Base-by-base conservation (phyloP, 2,113 vertebrate species). In the Microcebus griseorufus region DNA sequence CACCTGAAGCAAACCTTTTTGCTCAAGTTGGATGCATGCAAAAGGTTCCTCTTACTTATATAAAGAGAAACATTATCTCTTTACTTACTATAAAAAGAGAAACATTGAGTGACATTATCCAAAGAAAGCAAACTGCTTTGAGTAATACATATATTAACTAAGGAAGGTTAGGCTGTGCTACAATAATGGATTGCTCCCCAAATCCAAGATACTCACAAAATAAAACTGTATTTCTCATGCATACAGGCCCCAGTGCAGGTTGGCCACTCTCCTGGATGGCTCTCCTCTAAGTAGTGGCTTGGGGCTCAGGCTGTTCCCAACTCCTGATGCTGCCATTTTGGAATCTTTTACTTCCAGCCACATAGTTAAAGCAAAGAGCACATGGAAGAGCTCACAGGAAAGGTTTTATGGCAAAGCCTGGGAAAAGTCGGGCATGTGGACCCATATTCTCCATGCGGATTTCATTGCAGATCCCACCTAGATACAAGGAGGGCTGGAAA, bases 161-260 rank as follows among this genome's bases (percentile, higher is more conserved):
- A 79, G 42, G 14, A 87, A 69, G 64, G 3, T 32, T 34, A 84
- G 42, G 34, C n/a, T 90, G 34, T 93, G 69, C n/a, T 39, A 18
- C 4, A 73, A 16, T 73, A 83, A 55, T 5, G 78, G 11, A 32
- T n/a, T n/a, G 27, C 62, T 23, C 0, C 22, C 10, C 11, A 83
- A n/a, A 89, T 75, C 88, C 83, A 55, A 92, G 73, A 62, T 60
- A 79, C 27, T 88, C 45, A 76, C 25, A 76, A 75, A 94, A 76
- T 78, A 75, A 79, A 73, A 55, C 18, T 8, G 6, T 51, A n/a
- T 83, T 96, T 95, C 55, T 82, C 34, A 62, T 23, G 16, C 11
- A 34, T 62, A 53, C 14, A 48, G 48, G n/a, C 6, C 6, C 60
- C 4, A 9, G 0, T 13, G 23, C 23, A 39, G 34, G 18, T 9